Conservation (phyloP, 2,888 invertebrate genomes). For the Pecten maximus region DNA sequence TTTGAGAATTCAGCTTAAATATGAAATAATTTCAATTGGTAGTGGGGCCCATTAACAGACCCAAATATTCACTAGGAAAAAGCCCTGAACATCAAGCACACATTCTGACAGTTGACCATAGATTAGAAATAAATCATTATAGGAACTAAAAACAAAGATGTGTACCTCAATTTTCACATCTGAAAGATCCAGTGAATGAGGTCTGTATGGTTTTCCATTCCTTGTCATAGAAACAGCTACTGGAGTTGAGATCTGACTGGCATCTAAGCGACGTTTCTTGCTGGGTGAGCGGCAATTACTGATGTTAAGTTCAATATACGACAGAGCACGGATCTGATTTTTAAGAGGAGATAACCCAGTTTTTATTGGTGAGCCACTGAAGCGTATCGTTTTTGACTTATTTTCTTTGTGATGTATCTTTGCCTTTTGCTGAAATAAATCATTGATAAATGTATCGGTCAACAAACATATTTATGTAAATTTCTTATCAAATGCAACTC, state of each 20-base stretch:
- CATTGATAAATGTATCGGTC: background rate
- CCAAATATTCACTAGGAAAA: too few relatives aligned
- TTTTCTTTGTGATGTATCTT: conserved; percentile 39
- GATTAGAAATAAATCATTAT: too few relatives aligned
- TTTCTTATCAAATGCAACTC: background rate
- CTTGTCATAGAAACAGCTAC: conserved; percentile 38
- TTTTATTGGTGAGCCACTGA: conserved; percentile 40
- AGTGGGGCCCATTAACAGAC: too few relatives aligned
- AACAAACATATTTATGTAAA: background rate
- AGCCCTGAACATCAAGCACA: too few relatives aligned
- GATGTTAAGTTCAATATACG: conserved; percentile 53
- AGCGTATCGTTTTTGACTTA: conserved; percentile 36
- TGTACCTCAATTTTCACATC: background rate
- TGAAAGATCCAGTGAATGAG: conserved; percentile 3
- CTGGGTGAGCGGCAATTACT: conserved; percentile 50
- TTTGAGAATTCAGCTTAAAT: too few relatives aligned
- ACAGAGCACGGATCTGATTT: conserved; percentile 39
- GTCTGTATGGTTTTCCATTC: conserved; percentile 45
- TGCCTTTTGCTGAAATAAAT: conserved; percentile 38
- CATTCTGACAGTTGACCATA: too few relatives aligned
- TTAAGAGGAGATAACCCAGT: conserved; percentile 42
- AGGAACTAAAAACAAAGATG: too few relatives aligned
- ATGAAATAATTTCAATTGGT: too few relatives aligned
- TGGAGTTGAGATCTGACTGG: conserved; percentile 40
- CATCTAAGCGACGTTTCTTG: conserved; percentile 45